Evolutionary conservation across 2,113 vertebrate genomes (phyloP).

Genomic region (Hyperopisus bebe): DNA sequence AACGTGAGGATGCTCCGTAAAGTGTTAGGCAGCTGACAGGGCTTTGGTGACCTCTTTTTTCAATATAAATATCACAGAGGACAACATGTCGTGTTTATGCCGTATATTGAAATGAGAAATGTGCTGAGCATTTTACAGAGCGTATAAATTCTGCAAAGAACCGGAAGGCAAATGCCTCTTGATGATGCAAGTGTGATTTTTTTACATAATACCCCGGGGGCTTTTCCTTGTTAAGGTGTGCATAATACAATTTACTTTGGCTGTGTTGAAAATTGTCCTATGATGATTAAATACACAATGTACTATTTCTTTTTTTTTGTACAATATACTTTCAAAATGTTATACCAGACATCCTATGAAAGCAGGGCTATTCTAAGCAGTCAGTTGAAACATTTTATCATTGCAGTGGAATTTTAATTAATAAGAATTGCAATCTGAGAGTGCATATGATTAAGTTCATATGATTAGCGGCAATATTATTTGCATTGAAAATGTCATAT

Average conservation of each 20-base stretch:
- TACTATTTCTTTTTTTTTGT: not conserved
- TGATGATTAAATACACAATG: not conserved
- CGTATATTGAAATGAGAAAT: not conserved
- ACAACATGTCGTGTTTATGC: not conserved
- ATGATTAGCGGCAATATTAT: not conserved
- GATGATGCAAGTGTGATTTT: not conserved
- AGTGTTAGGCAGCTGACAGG: not conserved
- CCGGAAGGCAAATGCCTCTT: not conserved
- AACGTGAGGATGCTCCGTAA: not conserved
- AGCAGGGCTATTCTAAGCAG: not conserved
- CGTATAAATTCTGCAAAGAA: not conserved
- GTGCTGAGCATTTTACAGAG: not conserved
- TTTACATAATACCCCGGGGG: not conserved
- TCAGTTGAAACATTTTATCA: not conserved
- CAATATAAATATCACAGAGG: not conserved
- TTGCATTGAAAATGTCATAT: not conserved
- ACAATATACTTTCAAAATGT: not conserved
- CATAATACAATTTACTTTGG: not conserved
- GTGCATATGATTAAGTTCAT: not conserved
- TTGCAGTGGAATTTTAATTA: not conserved
- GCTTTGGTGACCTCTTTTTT: not conserved
- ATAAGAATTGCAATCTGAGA: not conserved
- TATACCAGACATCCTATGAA: not conserved
- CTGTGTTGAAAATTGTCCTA: not conserved
- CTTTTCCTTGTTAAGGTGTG: not conserved